Evolutionary conservation across 1,140 invertebrate species (phyloP).

Genomic region (Palaemon carinicauda): DNA sequence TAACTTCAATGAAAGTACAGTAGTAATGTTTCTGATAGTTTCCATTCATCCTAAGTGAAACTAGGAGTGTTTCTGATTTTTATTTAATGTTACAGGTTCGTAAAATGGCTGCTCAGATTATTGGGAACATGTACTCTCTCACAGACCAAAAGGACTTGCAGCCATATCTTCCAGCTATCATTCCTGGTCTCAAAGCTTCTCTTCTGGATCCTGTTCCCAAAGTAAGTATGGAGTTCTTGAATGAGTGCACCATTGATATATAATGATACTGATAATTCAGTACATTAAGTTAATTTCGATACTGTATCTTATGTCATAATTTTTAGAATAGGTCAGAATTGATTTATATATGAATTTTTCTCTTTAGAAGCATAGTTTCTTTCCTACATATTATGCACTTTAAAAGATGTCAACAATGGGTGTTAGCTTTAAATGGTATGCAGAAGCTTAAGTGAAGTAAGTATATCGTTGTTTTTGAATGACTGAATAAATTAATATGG

Average conservation of each 20-base stretch:
- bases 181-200: conserved; percentile 95
- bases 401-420: too few species aligned
- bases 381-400: too few species aligned
- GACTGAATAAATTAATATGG: too few species aligned
- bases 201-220: conserved; percentile 97
- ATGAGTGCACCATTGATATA: not conserved
- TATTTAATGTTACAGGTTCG: conserved; percentile 61
- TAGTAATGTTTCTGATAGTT: not conserved
- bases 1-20: too few species aligned
- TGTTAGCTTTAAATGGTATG: too few species aligned
- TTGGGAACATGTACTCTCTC: conserved; percentile 99
- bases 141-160: conserved; percentile 98
- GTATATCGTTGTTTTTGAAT: too few species aligned
- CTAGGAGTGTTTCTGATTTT: not conserved
- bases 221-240: conserved; percentile 66
- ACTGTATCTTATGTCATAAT: not conserved
- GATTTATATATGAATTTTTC: too few species aligned
- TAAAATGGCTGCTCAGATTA: conserved; percentile 81
- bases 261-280: not conserved
- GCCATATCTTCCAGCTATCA: conserved; percentile 95
- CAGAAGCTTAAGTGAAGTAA: too few species aligned
- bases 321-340: too few species aligned
- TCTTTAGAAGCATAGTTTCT: too few species aligned
- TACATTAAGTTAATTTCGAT: not conserved
- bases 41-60: not conserved